A percentile compares a stretch with the other conserved stretches of the same genome.
Evolutionary conservation across 2,797 vertebrate genomes (phyloP).

Genomic region (Rhinella marina): DNA sequence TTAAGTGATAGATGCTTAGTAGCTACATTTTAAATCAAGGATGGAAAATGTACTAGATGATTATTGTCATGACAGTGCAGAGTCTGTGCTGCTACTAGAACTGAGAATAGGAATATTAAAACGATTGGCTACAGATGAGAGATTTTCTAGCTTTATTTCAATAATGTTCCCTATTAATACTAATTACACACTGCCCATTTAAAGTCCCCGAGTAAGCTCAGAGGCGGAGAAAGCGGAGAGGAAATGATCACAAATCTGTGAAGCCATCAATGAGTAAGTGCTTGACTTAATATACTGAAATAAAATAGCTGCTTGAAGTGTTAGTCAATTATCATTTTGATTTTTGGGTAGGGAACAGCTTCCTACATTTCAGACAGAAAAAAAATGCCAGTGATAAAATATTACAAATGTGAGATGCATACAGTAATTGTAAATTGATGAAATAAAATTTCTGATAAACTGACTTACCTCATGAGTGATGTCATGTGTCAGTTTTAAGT

Average conservation of each 20-base stretch:
- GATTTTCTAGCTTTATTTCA: slow-evolving; percentile 56
- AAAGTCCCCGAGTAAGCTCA: slow-evolving; percentile 57
- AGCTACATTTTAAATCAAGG: slow-evolving; percentile 47
- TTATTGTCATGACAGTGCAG: slow-evolving; percentile 45
- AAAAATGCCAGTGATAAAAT: not conserved
- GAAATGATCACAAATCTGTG: slow-evolving; percentile 59
- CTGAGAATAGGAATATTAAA: slow-evolving; percentile 52
- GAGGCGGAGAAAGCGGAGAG: slow-evolving; percentile 57
- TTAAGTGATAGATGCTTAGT: slow-evolving; percentile 28
- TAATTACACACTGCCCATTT: slow-evolving; percentile 60
- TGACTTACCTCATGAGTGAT: not conserved
- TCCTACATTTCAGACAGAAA: not conserved
- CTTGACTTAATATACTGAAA: slow-evolving; percentile 57
- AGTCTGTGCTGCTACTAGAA: slow-evolving; percentile 35
- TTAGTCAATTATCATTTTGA: slow-evolving; percentile 9
- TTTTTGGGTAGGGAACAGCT: not conserved
- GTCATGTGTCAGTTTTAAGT: not conserved
- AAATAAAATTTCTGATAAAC: not conserved
- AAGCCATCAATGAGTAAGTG: slow-evolving; percentile 53
- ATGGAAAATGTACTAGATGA: slow-evolving; percentile 48
- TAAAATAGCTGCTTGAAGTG: slow-evolving; percentile 55
- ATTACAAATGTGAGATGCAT: not conserved
- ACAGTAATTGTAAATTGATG: not conserved
- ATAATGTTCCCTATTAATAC: slow-evolving; percentile 61
- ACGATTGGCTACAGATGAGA: slow-evolving; percentile 51